Base-by-base conservation (phyloP, 2,888 invertebrate genomes). In the Oxyteleia sp. region DNA sequence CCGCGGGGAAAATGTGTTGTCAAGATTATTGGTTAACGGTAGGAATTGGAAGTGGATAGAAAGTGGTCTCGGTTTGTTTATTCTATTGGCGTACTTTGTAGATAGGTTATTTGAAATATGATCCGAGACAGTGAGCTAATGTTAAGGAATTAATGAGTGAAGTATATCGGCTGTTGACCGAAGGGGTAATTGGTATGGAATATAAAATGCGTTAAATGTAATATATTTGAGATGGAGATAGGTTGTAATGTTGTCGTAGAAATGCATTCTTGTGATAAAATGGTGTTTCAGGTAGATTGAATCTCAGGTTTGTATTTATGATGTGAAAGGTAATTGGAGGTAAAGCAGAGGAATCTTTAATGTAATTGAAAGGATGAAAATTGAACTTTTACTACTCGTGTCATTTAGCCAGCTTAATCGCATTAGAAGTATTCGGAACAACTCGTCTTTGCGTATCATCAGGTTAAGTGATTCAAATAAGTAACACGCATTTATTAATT, bases 41-140 rank as follows among this genome's bases (percentile, higher is more conserved):
- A 18, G 18, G 13, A 66, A 41, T 41, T 47, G 38, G 16, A 68
- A 45, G n/a, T 45, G 45, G 32, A 41, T 20, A 53, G 57, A 71
- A 71, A 71, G 71, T 15, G 57, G 59, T 4, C 47, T 20, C 29
- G 18, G 47, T 55, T 63, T 74, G 74, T 64, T 74, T 74, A 64
- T 74, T 64, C 74, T 55, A 55, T 64, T 47, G 32, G 18, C 15
- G 38, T 57, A 55, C 64, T 64, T 74, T 55, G 64, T 51, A 45
- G 72, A 63, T 74, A 74, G 51, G 51, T 63, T 74, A 32, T 63
- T 74, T 74, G 53, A 74, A 63, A 63, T 74, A 74, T 45, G 63
- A 45, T 45, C 32, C 51, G 16, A 63, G 72, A 74, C 72, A 63
- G 53, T 74, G 72, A 74, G 63, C 35, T 53, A 47, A 69, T 57